phyloP scores from a whole-genome alignment of 1,140 invertebrate species.

The Mycetomoellerius zeteki region DNA sequence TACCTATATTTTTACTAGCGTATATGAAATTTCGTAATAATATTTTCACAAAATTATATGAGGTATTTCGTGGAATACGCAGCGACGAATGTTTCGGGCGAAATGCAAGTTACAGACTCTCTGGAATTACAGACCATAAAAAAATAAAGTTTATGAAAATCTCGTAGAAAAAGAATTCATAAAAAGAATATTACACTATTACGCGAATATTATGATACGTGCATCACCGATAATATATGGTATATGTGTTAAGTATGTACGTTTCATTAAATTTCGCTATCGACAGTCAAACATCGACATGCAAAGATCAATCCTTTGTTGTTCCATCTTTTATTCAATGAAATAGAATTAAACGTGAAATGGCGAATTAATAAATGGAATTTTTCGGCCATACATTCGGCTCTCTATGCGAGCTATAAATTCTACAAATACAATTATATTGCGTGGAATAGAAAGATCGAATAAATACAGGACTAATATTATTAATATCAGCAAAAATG shows the following conservation, averaged over 20 bases:
- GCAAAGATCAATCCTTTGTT: neutral
- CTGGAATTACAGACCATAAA: conserved; percentile 3
- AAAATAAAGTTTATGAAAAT: conserved; percentile 48
- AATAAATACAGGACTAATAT: conserved; percentile 45
- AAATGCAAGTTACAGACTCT: neutral
- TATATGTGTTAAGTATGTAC: neutral
- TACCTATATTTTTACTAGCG: conserved; percentile 2
- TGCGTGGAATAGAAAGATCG: neutral
- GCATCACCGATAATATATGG: neutral
- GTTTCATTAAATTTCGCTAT: neutral
- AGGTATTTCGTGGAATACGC: neutral
- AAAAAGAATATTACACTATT: neutral
- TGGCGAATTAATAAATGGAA: conserved; percentile 32
- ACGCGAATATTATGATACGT: neutral
- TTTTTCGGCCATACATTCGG: neutral
- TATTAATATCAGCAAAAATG: neutral
- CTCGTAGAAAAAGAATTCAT: neutral
- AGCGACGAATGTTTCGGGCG: neutral
- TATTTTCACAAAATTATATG: conserved; percentile 29
- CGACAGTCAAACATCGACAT: too few relatives aligned
- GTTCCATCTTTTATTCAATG: neutral
- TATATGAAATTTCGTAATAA: conserved; percentile 11
- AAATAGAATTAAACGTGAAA: conserved; percentile 19
- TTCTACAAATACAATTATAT: conserved; percentile 8
- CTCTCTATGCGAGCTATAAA: neutral